Evolutionary conservation across 2,888 invertebrate genomes (phyloP).

Genomic region (Saturnia pavonia): DNA sequence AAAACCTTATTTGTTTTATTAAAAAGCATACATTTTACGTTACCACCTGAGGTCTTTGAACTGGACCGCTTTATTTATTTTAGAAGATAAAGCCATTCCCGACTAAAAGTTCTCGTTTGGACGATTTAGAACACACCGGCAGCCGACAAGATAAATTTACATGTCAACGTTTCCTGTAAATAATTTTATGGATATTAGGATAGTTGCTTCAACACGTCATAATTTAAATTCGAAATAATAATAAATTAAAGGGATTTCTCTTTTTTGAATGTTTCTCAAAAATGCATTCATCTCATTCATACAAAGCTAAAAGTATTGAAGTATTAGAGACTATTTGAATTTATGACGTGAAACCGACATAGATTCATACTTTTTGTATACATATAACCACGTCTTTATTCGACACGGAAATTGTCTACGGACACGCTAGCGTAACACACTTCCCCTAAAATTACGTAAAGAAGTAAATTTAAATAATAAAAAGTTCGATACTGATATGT

Average conservation of each 20-base stretch:
- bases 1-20: constrained; percentile 11
- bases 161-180: constrained; percentile 59
- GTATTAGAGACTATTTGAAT: background rate
- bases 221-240: background rate
- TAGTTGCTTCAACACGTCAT: constrained; percentile 11
- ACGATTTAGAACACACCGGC: constrained; percentile 52
- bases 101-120: constrained; percentile 47
- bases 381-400: background rate
- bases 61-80: constrained; percentile 48
- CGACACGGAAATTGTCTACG: constrained; percentile 12
- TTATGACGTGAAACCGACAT: background rate
- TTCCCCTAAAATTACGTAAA: constrained; percentile 13
- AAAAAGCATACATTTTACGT: constrained; percentile 24
- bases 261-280: background rate
- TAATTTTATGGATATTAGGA: constrained; percentile 38
- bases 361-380: background rate
- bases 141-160: constrained; percentile 51
- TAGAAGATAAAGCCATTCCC: constrained; percentile 63
- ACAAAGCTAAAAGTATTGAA: background rate
- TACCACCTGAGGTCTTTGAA: constrained; percentile 52
- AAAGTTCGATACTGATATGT: constrained; percentile 2
- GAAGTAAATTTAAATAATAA: constrained; percentile 8
- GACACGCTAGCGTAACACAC: constrained; percentile 6
- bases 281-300: background rate
- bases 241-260: background rate